phyloP scores from a whole-genome alignment of 2,888 invertebrate species.

The Loripinus fragilis region DNA sequence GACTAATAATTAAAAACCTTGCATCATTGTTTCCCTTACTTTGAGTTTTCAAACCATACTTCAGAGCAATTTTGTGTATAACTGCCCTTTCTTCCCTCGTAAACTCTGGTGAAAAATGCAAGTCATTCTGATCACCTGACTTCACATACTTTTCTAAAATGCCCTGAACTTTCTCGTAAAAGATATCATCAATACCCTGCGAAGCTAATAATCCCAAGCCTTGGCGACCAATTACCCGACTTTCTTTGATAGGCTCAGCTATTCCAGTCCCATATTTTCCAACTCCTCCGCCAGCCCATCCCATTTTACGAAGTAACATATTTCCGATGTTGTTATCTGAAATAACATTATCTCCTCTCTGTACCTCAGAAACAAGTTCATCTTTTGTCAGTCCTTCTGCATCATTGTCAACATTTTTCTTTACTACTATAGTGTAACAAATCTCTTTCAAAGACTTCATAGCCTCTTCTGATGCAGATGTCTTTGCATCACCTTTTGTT shows the following conservation, averaged over 20 bases:
- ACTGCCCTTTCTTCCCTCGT: constrained; percentile 83
- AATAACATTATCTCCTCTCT: constrained; percentile 53
- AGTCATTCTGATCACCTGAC: constrained; percentile 80
- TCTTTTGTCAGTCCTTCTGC: constrained; percentile 68
- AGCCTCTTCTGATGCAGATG: constrained; percentile 65
- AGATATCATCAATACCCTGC: constrained; percentile 69
- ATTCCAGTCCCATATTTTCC: constrained; percentile 87
- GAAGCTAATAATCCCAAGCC: constrained; percentile 78
- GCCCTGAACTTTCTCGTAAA: constrained; percentile 72
- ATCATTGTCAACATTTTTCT: constrained; percentile 72
- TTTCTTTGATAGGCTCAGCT: constrained; percentile 85
- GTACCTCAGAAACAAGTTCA: constrained; percentile 71
- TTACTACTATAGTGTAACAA: constrained; percentile 78
- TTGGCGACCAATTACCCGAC: constrained; percentile 73
- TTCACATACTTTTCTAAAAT: constrained; percentile 79
- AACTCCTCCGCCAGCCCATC: constrained; percentile 90
- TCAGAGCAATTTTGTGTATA: constrained; percentile 83
- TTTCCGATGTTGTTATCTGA: constrained; percentile 85
- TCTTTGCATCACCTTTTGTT: constrained; percentile 67
- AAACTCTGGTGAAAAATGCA: constrained; percentile 84
- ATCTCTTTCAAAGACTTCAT: constrained; percentile 67
- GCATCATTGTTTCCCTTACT: constrained; percentile 85
- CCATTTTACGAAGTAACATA: constrained; percentile 88
- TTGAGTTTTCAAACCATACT: constrained; percentile 84
- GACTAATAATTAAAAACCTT: constrained; percentile 85